A percentile compares a stretch with the other conserved stretches of the same genome.
Evolutionary conservation across 1,140 invertebrate species (phyloP).

Genomic region (Drosophila watanabei): DNA sequence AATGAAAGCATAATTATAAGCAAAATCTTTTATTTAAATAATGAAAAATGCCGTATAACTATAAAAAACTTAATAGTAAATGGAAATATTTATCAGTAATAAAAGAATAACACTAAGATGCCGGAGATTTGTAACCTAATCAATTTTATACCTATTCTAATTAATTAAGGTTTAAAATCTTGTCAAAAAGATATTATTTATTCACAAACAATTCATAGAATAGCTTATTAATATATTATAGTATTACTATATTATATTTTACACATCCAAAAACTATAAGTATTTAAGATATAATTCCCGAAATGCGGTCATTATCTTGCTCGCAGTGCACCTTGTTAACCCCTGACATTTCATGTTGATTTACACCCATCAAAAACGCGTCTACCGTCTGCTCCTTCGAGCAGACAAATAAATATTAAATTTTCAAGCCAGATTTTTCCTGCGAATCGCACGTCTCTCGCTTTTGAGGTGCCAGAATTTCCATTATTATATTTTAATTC

Average conservation of each 20-base stretch:
- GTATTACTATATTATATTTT: background rate
- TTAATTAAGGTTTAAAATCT: background rate
- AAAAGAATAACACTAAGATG: background rate
- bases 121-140: background rate
- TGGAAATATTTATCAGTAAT: background rate
- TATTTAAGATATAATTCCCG: background rate
- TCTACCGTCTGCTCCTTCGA: background rate
- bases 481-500: background rate
- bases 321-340: slow-evolving; percentile 23
- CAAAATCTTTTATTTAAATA: background rate
- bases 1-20: background rate
- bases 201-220: background rate
- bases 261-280: background rate
- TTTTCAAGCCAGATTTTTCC: background rate
- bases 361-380: slow-evolving; percentile 26
- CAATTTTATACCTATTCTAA: background rate
- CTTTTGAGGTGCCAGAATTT: background rate
- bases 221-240: background rate
- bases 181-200: background rate
- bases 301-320: background rate
- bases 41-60: background rate
- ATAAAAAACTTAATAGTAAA: background rate
- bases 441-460: background rate
- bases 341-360: slow-evolving; percentile 36
- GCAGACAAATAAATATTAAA: slow-evolving; percentile 6